Evolutionary conservation across 1,140 invertebrate species (phyloP), one percentile per base, ranked within the genome.

Genomic region (Polypedilum vanderplanki): DNA sequence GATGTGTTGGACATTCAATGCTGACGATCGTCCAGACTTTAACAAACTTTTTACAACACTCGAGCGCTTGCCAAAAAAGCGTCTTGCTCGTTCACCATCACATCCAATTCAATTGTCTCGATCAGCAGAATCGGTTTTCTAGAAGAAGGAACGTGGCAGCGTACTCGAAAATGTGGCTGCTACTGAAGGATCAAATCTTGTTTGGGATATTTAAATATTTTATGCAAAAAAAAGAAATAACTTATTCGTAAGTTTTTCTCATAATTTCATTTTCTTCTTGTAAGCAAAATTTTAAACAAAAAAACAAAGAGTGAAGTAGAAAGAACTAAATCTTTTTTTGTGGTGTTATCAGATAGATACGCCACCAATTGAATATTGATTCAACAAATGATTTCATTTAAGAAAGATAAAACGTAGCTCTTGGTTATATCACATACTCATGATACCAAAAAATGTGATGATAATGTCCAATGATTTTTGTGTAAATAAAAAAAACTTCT

Each of bases 101-200:
- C 97, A 98, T 88, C 97, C 97, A 18, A 91, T 96, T 78, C 94
- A 97, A 83, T 87, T 97, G 77, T 96, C 93, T 40, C 88, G 94
- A 78, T 96, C 94, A 46, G 94, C 94, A 22, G 93, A 96, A 86
- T 95, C 93, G 74, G 93, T 96, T 78, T 95, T 96, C 86, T 95
- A 78, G 80, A 64, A 46, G 24, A 74, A 70, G 65, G 65, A 70
- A 3, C 20, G 65, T 70, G 65, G 65, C 65, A 70, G 65, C 18
- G 65, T 70, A 18, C 65, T 70, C 8, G 65, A 70, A 70, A 70
- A 22, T 70, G 65, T 10, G 18, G 20, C 65, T 20, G 17, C 65
- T 18, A 70, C 65, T 20, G 65, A 70, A 70, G 65, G n/a, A 70
- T 70, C 65, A 9, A 18, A 70, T 70, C 18, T 70, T 3, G 65